These are phyloP conservation scores for Camponotus floridanus DNA, from an alignment of 1,140 invertebrate genomes.

Conservation along the genomic window DNA sequence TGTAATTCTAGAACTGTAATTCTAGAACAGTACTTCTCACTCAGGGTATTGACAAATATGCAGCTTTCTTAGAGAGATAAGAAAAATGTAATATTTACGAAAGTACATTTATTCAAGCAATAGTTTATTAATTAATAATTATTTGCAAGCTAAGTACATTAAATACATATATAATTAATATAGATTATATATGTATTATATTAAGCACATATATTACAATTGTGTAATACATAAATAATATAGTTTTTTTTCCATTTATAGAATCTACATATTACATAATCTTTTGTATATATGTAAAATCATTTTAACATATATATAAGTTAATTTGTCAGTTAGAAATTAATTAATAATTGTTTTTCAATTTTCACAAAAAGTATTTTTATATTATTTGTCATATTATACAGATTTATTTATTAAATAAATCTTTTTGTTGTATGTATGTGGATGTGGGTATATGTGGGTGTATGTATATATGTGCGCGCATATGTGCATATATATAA, in stretches of 20 bases:
- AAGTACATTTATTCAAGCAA: conserved; percentile 6
- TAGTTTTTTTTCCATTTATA: no score
- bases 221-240: no score
- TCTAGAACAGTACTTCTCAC: conserved; percentile 41
- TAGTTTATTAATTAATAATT: conserved; percentile 12
- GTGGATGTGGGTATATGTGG: neutral
- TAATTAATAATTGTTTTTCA: neutral
- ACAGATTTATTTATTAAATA: conserved; percentile 3
- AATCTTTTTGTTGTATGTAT: neutral
- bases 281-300: neutral
- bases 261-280: neutral
- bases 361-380: neutral
- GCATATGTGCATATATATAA: neutral
- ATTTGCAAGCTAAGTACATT: neutral
- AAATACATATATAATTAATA: neutral
- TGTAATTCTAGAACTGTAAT: neutral
- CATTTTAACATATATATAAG: neutral
- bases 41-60: conserved; percentile 1
- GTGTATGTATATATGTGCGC: neutral
- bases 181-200: neutral
- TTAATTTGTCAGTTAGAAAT: conserved; percentile 1
- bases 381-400: neutral
- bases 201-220: neutral
- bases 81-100: conserved; percentile 5
- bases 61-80: conserved; percentile 4